A percentile compares a stretch with the other conserved stretches of the same genome.
Evolutionary conservation across 2,797 vertebrate species (phyloP).

Genomic region (Semaprochilodus insignis): DNA sequence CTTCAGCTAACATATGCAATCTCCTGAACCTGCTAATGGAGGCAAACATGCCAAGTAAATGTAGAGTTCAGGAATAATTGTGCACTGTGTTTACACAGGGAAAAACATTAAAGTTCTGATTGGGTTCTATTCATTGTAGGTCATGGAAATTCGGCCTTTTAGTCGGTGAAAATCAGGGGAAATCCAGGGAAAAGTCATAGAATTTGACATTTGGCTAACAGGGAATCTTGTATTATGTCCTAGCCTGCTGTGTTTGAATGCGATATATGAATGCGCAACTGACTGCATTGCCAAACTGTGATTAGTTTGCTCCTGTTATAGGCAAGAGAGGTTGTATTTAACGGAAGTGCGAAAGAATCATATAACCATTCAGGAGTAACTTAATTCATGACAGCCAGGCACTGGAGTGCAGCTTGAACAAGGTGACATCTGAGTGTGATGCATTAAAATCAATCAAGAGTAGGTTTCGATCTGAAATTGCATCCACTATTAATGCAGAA

Average conservation of each 20-base stretch:
- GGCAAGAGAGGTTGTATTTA: background rate
- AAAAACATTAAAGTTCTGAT: too few species aligned
- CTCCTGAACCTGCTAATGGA: too few species aligned
- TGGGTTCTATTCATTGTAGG: too few species aligned
- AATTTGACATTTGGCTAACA: too few species aligned
- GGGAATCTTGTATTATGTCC: background rate
- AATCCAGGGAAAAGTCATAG: too few species aligned
- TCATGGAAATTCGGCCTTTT: too few species aligned
- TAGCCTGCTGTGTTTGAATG: background rate
- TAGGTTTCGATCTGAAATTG: background rate
- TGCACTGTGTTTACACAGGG: too few species aligned
- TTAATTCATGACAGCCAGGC: background rate
- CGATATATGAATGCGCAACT: background rate
- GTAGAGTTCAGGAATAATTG: too few species aligned
- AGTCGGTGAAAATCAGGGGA: too few species aligned
- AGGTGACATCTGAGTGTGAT: too few species aligned
- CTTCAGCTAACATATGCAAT: too few species aligned
- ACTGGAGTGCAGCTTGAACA: background rate
- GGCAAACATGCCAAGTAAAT: too few species aligned
- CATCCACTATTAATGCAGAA: constrained; percentile 8
- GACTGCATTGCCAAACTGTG: background rate
- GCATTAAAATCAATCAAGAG: background rate
- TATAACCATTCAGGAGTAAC: constrained; percentile 11
- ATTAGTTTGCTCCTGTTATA: background rate
- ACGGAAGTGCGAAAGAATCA: background rate